These are phyloP conservation scores for Caenorhabditis inopinata DNA, from an alignment of 1,140 invertebrate species.

Conservation along the genomic window DNA sequence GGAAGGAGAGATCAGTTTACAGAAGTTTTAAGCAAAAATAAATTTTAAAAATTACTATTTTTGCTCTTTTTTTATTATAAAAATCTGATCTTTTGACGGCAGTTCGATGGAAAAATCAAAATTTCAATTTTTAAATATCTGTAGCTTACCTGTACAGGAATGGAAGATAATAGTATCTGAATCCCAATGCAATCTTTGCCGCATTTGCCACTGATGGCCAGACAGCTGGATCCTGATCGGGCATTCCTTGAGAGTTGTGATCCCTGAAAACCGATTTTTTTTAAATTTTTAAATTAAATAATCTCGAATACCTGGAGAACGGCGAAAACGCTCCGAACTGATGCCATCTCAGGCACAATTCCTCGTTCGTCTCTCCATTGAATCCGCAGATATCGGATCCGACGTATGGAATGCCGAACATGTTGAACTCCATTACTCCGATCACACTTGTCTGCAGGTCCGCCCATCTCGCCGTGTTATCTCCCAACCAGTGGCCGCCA, in stretches of 20 bases:
- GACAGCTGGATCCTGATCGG: slow-evolving; percentile 61
- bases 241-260: slow-evolving; percentile 41
- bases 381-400: slow-evolving; percentile 69
- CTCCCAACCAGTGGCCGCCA: slow-evolving; percentile 72
- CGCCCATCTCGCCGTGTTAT: slow-evolving; percentile 69
- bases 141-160: slow-evolving; percentile 47
- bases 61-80: too few relatives aligned
- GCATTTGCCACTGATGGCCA: slow-evolving; percentile 64
- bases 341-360: slow-evolving; percentile 63
- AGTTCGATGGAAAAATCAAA: too few relatives aligned
- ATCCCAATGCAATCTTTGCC: slow-evolving; percentile 41
- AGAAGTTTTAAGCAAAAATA: too few relatives aligned
- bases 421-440: slow-evolving; percentile 74
- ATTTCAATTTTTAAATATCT: too few relatives aligned
- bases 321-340: slow-evolving; percentile 67
- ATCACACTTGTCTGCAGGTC: slow-evolving; percentile 69
- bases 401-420: slow-evolving; percentile 75
- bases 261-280: slow-evolving; percentile 31
- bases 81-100: too few relatives aligned
- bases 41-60: too few relatives aligned
- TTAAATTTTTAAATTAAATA: too few relatives aligned
- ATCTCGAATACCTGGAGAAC: slow-evolving; percentile 68
- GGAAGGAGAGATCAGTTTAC: too few relatives aligned
- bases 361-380: slow-evolving; percentile 63
- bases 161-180: slow-evolving; percentile 50